Evolutionary conservation across 2,797 vertebrate genomes (phyloP), one percentile per base, ranked within the genome.

Genomic region (Myioborus miniatus): DNA sequence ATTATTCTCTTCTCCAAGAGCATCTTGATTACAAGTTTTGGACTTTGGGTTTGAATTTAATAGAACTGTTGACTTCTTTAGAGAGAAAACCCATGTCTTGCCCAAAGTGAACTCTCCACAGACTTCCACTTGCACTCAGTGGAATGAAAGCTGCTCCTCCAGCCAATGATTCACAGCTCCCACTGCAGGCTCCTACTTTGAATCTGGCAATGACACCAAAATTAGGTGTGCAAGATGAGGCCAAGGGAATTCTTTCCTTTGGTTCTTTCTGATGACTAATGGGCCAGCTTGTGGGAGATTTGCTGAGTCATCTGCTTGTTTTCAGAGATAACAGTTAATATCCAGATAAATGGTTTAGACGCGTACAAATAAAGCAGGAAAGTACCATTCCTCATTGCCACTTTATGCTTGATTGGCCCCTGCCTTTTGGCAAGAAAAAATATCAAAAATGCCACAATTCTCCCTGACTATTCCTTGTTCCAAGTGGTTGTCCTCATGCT

Each of bases 1-100:
- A 82, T 84, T 84, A 90, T 75, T n/a, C 52, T 91, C 55, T 60
- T 92, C 44, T 86, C 32, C 36, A 72, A 63, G 72, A 96, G 46
- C 5, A 74, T 65, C 75, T 78, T 80, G 59, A 81, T 79, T 79
- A 39, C 7, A 91, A 65, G 43, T 69, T 81, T 81, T 34, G 46
- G 36, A 69, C 15, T 63, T 49, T 6, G 6, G 32, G 29, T 75
- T 85, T 83, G 72, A 83, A 81, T 83, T 93, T 63, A 78, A 8
- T 27, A 62, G 47, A 90, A 81, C 16, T 24, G 3, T 37, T 76
- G 47, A 62, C 27, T 81, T 56, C 43, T 55, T 92, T 19, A 65
- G 20, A 60, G 44, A 71, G 8, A 32, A 94, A 90, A 64, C 14
- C 6, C 29, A 22, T 4, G 3, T 78, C 43, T 68, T 87, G 62